These are phyloP conservation scores for Enoplolaimus lenunculus DNA, from an alignment of 2,888 invertebrate species.

Conservation along the genomic window DNA sequence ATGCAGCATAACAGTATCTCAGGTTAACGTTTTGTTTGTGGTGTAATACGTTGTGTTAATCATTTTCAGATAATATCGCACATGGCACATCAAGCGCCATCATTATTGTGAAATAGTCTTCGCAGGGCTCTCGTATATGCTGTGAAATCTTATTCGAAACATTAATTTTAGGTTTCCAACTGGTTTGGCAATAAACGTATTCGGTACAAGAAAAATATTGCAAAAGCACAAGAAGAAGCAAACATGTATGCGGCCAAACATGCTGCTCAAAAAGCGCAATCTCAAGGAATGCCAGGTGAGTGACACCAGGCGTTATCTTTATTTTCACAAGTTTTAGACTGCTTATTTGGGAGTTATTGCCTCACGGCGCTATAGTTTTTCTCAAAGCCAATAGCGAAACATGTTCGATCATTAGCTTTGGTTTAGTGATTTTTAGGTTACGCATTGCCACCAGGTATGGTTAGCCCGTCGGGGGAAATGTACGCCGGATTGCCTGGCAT, in stretches of 20 bases:
- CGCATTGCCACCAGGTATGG: neutral
- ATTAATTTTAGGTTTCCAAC: conserved; percentile 79
- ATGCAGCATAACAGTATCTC: conserved; percentile 92
- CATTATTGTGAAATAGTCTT: too few species aligned
- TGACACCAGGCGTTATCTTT: neutral
- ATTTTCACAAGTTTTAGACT: too few species aligned
- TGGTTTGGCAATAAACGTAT: conserved; percentile 99
- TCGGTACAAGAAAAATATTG: conserved; percentile 99
- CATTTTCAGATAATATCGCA: too few species aligned
- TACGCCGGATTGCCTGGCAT: neutral
- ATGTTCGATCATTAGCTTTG: neutral
- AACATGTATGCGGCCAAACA: conserved; percentile 97
- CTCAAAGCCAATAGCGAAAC: too few species aligned
- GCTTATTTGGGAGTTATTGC: too few species aligned
- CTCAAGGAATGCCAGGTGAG: neutral
- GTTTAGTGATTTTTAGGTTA: neutral
- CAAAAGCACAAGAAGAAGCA: conserved; percentile 97
- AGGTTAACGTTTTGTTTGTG: conserved; percentile 52
- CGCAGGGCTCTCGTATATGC: too few species aligned
- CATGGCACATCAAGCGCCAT: too few species aligned
- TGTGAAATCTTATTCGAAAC: too few species aligned
- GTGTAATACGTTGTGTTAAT: too few species aligned
- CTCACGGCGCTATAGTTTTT: too few species aligned
- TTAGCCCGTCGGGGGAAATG: neutral
- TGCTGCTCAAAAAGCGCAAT: conserved; percentile 47